Evolutionary conservation across 2,888 invertebrate genomes (phyloP).

Genomic region (Eristalinus aeneus): DNA sequence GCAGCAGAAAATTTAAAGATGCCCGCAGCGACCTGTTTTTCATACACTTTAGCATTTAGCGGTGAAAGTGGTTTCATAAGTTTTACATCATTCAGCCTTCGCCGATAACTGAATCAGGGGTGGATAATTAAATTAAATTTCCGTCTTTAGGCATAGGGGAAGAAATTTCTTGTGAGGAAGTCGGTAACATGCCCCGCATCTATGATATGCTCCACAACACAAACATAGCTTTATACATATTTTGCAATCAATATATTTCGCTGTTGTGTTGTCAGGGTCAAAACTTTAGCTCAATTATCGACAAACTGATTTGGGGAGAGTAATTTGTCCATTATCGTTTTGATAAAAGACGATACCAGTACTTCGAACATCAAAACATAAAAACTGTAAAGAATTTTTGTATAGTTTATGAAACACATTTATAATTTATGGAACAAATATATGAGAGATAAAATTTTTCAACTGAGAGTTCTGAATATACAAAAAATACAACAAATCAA

Average conservation of each 20-base stretch:
- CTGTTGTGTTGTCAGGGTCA: background rate
- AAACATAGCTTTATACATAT: background rate
- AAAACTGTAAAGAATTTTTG: background rate
- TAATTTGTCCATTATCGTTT: background rate
- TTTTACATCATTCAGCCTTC: conserved; percentile 6
- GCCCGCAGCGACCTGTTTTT: background rate
- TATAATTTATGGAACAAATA: background rate
- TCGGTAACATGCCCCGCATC: background rate
- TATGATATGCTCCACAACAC: background rate
- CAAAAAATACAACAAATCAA: too few relatives aligned
- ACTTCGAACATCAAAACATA: background rate
- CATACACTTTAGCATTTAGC: conserved; percentile 4
- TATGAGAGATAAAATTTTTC: too few relatives aligned
- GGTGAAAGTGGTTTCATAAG: conserved; percentile 27
- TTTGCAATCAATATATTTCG: background rate
- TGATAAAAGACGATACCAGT: background rate
- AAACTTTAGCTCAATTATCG: background rate
- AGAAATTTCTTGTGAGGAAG: background rate
- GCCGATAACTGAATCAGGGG: conserved; percentile 30
- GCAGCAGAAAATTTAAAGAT: background rate
- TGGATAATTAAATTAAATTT: conserved; percentile 35
- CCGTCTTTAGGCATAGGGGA: background rate
- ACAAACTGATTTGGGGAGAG: background rate
- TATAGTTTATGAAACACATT: background rate
- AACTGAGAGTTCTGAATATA: too few relatives aligned